Evolutionary conservation across 2,888 invertebrate genomes (phyloP), one percentile per base, ranked within the genome.

Genomic region (Catocala nupta): DNA sequence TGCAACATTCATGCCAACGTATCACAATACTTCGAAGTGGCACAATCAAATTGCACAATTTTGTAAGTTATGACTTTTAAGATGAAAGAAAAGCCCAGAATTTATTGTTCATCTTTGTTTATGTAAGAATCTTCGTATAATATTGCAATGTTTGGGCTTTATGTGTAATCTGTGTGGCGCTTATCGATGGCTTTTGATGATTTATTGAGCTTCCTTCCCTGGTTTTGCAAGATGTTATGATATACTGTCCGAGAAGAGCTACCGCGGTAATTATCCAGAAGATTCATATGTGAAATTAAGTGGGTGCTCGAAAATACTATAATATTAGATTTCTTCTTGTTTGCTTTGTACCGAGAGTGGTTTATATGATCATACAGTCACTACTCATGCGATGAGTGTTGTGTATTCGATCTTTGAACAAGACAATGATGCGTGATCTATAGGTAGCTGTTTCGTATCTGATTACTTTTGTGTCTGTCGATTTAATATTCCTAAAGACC

Each of bases 121-220:
- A 70, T 56, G 57, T 66, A 65, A 64, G 57, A 61, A 65, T 61
- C 57, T 70, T 67, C 59, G 68, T 72, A 60, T 71, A 73, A 70
- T 65, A 70, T 72, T 63, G 64, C 69, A 65, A 66, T 64, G 65
- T 68, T 80, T 81, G 77, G 73, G 77, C 75, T 83, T 83, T 81
- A 80, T 86, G 79, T 82, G 85, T 83, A 85, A 86, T 83, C 86
- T 80, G 81, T 81, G 86, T 81, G 74, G 77, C 78, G 75, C 75
- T 84, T 85, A 84, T 81, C 78, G 86, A 85, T 86, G 79, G 84
- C 82, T 88, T 82, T 83, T 81, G 81, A 81, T 85, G 85, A 89
- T 90, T 89, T 91, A 91, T 88, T 75, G 85, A 81, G 80, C 81
- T 86, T 80, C 82, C 87, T 89, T 90, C 86, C 87, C 82, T 76